Conservation (phyloP, 2,797 vertebrate species). For the Mycteria americana region DNA sequence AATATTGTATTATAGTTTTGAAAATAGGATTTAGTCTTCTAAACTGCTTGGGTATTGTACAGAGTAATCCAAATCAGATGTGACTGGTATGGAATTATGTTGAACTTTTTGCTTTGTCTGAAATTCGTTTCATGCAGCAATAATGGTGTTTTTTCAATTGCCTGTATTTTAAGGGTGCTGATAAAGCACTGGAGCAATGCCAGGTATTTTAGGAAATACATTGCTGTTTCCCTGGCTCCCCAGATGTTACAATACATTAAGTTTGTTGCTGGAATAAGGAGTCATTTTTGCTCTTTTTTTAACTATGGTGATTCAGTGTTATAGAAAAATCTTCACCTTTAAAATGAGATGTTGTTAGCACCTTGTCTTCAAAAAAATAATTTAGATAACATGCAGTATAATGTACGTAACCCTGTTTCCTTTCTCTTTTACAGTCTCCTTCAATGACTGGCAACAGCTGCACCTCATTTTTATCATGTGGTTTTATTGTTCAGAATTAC, state of each 20-base stretch:
- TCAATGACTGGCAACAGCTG: slow-evolving; percentile 1
- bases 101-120: background rate
- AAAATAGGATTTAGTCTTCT: background rate
- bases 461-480: background rate
- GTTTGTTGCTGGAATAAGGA: background rate
- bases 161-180: slow-evolving; percentile 11
- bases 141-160: background rate
- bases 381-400: background rate
- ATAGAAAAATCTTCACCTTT: background rate
- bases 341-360: background rate
- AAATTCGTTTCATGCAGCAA: background rate
- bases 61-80: background rate
- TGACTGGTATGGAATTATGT: background rate
- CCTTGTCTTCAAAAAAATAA: slow-evolving; percentile 22
- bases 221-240: background rate
- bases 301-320: background rate
- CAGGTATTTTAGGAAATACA: slow-evolving; percentile 18
- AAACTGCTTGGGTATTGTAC: background rate
- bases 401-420: background rate
- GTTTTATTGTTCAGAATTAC: slow-evolving; percentile 27
- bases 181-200: slow-evolving; percentile 13
- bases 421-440: background rate
- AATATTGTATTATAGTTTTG: background rate
- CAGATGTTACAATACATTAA: background rate
- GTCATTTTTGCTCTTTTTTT: background rate